Conservation (phyloP, 2,797 vertebrate species). For the Gadopsis bispinosus region DNA sequence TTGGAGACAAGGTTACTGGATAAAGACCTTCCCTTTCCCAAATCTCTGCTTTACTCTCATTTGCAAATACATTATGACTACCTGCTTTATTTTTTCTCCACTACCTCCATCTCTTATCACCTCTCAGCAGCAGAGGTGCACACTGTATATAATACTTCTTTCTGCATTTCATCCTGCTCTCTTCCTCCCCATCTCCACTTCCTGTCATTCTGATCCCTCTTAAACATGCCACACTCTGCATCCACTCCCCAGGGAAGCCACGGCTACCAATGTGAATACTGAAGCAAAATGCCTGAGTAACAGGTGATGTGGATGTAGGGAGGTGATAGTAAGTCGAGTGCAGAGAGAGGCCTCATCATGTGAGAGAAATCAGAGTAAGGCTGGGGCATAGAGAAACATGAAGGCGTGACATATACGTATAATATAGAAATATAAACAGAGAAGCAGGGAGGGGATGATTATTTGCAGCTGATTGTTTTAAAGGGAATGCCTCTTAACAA, state of each 20-base stretch:
- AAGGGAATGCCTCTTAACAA: slow-evolving; percentile 79
- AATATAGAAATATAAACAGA: slow-evolving; percentile 23
- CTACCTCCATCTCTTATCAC: background rate
- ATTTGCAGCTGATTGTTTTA: slow-evolving; percentile 72
- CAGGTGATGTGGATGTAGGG: slow-evolving; percentile 30
- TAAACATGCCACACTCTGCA: slow-evolving; percentile 58
- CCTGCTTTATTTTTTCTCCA: slow-evolving; percentile 13
- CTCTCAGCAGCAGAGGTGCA: slow-evolving; percentile 24
- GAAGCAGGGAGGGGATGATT: slow-evolving; percentile 36
- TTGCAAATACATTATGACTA: slow-evolving; percentile 18
- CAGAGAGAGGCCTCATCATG: background rate
- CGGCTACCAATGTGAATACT: slow-evolving; percentile 48
- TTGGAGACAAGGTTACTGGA: background rate
- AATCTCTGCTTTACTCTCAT: slow-evolving; percentile 2
- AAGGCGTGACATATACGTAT: background rate
- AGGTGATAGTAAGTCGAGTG: background rate
- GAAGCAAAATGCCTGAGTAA: slow-evolving; percentile 54
- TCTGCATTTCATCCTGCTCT: slow-evolving; percentile 28
- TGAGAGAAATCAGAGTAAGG: background rate
- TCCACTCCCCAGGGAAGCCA: slow-evolving; percentile 53
- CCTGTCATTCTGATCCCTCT: slow-evolving; percentile 60
- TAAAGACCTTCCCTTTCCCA: background rate
- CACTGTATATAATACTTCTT: slow-evolving; percentile 19
- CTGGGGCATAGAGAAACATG: slow-evolving; percentile 15
- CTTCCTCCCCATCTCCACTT: slow-evolving; percentile 9